phyloP scores from a whole-genome alignment of 2,888 invertebrate genomes.

The Platerodrilus igneus region DNA sequence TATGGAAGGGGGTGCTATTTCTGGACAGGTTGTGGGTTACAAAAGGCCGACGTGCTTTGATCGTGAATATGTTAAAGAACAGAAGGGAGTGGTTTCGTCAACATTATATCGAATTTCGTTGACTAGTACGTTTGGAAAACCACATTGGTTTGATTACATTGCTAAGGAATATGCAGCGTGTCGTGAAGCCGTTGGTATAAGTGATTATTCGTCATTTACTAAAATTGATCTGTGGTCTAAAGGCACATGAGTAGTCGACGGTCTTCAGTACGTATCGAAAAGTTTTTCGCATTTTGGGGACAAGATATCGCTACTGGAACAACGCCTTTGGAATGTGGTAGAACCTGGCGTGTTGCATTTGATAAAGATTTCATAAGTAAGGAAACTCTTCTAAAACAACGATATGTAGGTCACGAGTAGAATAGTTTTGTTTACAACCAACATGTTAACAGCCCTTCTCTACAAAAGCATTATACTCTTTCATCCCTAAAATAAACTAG shows the following conservation, averaged over 20 bases:
- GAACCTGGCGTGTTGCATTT: conserved; percentile 95
- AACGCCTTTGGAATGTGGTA: conserved; percentile 93
- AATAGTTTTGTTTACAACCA: no score
- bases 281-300: conserved; percentile 98
- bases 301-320: conserved; percentile 93
- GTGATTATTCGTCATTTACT: conserved; percentile 96
- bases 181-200: conserved; percentile 84
- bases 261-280: conserved; percentile 90
- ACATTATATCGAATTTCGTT: conserved; percentile 64
- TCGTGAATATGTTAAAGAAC: conserved; percentile 46
- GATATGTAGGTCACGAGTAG: conserved; percentile 77
- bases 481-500: no score
- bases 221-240: conserved; percentile 93
- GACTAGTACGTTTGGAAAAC: conserved; percentile 85
- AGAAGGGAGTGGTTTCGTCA: conserved; percentile 48
- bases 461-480: no score
- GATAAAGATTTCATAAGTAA: conserved; percentile 84
- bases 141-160: conserved; percentile 88
- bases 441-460: no score
- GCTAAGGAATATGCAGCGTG: conserved; percentile 89
- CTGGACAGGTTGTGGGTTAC: conserved; percentile 97
- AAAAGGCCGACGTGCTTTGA: conserved; percentile 93
- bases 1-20: conserved; percentile 86
- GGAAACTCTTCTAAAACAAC: conserved; percentile 78
- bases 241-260: conserved; percentile 80